Evolutionary conservation across 2,113 vertebrate species (phyloP).

Genomic region (Pituophis catenifer): DNA sequence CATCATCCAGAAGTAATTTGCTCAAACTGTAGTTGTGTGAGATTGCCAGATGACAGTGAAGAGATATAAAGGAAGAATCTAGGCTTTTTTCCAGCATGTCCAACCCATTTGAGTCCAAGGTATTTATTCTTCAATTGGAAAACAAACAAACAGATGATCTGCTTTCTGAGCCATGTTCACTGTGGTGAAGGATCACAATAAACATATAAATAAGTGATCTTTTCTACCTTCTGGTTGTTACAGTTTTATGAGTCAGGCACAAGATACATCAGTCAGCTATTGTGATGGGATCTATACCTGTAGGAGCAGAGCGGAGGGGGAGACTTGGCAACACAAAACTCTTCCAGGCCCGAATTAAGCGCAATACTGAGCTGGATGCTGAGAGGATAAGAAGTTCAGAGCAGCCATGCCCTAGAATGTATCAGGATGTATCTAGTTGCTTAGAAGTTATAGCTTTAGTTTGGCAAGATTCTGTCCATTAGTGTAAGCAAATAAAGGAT

Average conservation of each 20-base stretch:
- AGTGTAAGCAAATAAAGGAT: background rate
- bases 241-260: slow-evolving; percentile 20
- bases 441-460: background rate
- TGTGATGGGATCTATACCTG: background rate
- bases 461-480: background rate
- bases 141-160: background rate
- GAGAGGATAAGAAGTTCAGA: background rate
- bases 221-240: slow-evolving; percentile 51
- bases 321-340: background rate
- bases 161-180: slow-evolving; percentile 17
- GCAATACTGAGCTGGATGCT: background rate
- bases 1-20: background rate
- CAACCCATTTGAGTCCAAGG: background rate
- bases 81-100: background rate
- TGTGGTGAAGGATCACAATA: slow-evolving; percentile 18
- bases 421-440: background rate
- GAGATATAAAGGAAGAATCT: background rate
- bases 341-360: background rate
- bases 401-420: background rate
- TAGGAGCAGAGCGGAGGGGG: background rate
- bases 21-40: background rate
- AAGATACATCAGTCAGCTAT: slow-evolving; percentile 24
- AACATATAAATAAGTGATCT: slow-evolving; percentile 41
- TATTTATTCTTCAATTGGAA: background rate
- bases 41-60: background rate